Conservation (phyloP, 2,888 invertebrate genomes). For the Pteria penguin region DNA sequence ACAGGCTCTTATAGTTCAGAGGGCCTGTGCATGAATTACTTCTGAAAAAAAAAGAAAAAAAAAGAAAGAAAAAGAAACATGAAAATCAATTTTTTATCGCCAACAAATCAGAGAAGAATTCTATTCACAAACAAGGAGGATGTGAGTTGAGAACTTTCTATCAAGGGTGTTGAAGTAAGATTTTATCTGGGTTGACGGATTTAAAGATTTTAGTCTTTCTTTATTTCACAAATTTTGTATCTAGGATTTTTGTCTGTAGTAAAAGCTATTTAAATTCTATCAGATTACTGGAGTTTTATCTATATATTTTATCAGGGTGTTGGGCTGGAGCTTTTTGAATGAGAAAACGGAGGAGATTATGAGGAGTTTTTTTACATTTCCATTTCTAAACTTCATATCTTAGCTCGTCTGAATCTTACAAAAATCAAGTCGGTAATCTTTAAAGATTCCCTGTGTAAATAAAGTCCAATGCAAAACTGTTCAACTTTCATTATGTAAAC, state of each 20-base stretch:
- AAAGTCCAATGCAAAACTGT: conserved; percentile 5
- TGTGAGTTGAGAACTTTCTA: neutral
- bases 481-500: conserved; percentile 13
- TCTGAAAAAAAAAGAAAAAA: no score
- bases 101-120: no score
- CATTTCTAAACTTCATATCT: neutral
- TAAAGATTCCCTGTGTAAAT: neutral
- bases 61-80: no score
- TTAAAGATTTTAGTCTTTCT: neutral
- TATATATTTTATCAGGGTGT: neutral
- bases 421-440: conserved; percentile 5
- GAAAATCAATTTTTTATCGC: no score
- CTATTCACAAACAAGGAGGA: no score
- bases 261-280: neutral
- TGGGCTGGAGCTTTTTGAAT: no score
- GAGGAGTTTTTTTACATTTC: neutral
- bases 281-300: neutral
- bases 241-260: neutral
- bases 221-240: neutral
- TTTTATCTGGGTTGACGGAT: neutral
- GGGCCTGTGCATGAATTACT: no score
- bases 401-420: neutral
- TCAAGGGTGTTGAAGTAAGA: neutral
- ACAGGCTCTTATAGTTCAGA: no score
- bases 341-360: neutral